These are phyloP conservation scores for Hypotaenidia okinawae DNA, from an alignment of 2,797 vertebrate genomes.

Conservation along the genomic window DNA sequence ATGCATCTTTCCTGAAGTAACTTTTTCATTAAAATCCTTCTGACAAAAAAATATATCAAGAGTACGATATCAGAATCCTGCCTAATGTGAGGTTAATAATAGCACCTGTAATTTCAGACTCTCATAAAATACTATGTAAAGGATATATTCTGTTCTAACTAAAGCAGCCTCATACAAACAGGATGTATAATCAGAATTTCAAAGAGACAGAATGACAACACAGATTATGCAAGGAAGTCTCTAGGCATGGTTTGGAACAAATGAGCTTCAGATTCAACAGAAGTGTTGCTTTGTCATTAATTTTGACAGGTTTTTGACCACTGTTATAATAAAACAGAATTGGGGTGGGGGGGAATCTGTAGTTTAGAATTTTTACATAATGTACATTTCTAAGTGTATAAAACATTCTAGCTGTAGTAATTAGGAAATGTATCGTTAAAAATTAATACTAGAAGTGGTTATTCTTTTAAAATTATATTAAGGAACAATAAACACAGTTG, in stretches of 20 bases:
- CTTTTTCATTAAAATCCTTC: background rate
- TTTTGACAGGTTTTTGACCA: background rate
- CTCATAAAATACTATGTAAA: background rate
- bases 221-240: background rate
- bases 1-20: background rate
- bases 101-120: background rate
- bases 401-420: background rate
- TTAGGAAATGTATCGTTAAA: background rate
- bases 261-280: background rate
- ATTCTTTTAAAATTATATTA: background rate
- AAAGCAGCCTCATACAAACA: background rate
- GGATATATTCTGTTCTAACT: background rate
- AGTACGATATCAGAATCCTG: background rate
- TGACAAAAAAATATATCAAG: background rate
- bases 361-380: background rate
- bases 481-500: background rate
- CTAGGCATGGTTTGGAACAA: background rate
- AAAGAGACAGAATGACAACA: background rate
- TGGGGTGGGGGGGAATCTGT: background rate
- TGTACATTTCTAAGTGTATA: background rate
- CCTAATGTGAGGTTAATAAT: background rate
- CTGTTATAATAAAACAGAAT: background rate
- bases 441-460: background rate
- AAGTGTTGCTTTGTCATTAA: background rate
- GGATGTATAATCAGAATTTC: background rate